A percentile compares a stretch with the other conserved stretches of the same genome.
Evolutionary conservation across 2,797 vertebrate species (phyloP).

Genomic region (Hippocampus kuda): DNA sequence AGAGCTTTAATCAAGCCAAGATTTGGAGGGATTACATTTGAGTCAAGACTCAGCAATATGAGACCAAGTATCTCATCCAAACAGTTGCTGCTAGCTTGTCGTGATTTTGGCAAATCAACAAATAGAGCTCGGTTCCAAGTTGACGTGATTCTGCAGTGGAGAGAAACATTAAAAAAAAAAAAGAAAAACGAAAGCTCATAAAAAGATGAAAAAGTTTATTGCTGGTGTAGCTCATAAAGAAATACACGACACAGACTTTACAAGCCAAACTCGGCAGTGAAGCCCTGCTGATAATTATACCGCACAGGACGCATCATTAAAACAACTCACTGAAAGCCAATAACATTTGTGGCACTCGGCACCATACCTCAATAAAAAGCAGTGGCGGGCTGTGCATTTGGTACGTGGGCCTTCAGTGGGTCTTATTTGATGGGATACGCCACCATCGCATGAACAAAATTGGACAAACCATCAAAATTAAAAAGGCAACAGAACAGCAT

Average conservation of each 20-base stretch:
- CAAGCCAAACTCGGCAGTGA: background rate
- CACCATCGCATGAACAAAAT: background rate
- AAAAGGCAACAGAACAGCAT: background rate
- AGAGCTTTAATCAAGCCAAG: too few species aligned
- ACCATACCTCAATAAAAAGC: conserved; percentile 1
- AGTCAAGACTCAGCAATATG: too few species aligned
- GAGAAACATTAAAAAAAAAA: background rate
- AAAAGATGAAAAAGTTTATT: conserved; percentile 3
- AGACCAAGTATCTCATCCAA: background rate
- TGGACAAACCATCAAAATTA: background rate
- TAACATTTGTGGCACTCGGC: conserved; percentile 11
- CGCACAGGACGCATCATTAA: conserved; percentile 20
- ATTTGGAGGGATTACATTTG: too few species aligned
- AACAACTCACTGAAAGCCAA: conserved; percentile 4
- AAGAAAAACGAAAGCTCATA: background rate
- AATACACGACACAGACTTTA: conserved; percentile 6
- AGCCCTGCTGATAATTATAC: conserved; percentile 14
- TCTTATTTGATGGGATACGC: background rate
- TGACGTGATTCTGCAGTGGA: background rate
- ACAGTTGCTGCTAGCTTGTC: background rate
- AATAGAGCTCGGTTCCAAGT: background rate
- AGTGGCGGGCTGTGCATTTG: background rate
- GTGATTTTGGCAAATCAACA: background rate
- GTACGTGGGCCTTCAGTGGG: background rate
- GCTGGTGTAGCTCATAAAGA: background rate